Conservation (phyloP, 2,888 invertebrate genomes). For the Blastobasis lacticolella region DNA sequence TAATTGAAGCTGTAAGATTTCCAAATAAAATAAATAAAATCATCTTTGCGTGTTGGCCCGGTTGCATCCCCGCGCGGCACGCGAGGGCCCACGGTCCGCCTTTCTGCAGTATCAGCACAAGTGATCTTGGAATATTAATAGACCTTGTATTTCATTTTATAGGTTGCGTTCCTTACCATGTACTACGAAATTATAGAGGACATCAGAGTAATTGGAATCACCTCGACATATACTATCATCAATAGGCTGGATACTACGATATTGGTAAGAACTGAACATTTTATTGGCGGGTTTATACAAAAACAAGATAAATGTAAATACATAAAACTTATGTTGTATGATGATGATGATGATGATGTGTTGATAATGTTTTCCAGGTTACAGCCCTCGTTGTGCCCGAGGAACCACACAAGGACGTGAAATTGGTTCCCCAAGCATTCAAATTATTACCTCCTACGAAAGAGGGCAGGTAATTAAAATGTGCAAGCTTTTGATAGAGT, state of each 20-base stretch:
- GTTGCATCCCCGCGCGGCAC: no score
- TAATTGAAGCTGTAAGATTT: no score
- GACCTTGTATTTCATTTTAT: conserved; percentile 1
- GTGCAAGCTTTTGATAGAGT: no score
- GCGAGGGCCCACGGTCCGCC: no score
- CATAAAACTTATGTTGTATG: no score
- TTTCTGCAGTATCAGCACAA: neutral
- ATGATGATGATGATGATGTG: no score
- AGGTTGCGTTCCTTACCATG: conserved; percentile 78
- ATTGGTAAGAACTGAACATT: conserved; percentile 42
- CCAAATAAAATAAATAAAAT: no score
- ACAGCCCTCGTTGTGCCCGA: conserved; percentile 26
- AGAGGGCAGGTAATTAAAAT: conserved; percentile 22
- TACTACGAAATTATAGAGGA: conserved; percentile 78
- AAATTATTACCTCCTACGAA: conserved; percentile 34
- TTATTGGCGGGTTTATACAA: no score
- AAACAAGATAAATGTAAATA: no score
- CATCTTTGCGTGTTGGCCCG: no score
- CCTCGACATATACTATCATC: conserved; percentile 76
- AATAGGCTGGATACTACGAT: conserved; percentile 74
- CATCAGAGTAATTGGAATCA: conserved; percentile 77
- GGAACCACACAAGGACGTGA: conserved; percentile 14
- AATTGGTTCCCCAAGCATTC: conserved; percentile 31
- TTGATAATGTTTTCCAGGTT: conserved; percentile 14
- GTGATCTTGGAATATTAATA: neutral